Evolutionary conservation across 2,113 vertebrate species (phyloP), one percentile per base, ranked within the genome.

Genomic region (Varanus komodoensis): DNA sequence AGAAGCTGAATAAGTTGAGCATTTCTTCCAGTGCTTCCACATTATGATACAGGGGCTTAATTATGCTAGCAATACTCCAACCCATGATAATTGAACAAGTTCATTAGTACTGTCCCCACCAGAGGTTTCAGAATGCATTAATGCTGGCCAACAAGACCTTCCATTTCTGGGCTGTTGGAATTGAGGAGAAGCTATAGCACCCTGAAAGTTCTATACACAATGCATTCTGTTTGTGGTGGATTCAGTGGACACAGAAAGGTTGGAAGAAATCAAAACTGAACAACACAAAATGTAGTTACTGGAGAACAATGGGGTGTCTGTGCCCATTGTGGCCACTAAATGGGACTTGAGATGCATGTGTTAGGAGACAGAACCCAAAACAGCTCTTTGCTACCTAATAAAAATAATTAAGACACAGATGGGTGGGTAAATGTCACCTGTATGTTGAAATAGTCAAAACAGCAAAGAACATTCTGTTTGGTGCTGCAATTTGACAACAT

Each of bases 221-320:
- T 98, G 99, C 96, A 99, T 99, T 84, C 96, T 99, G n/a, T 99
- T 99, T 75, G 99, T 99, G 93, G 98, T 99, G 96, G 99, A 99
- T 97, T 99, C 99, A 0, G 98, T 99, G 90, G 99, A 99, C 12
- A 95, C 97, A 0, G 99, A 99, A 94, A 98, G 99, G 73, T 98
- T 99, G 99, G 99, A 99, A 95, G 99, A 99, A 95, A 99, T 99
- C 87, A 99, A 99, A 95, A 99, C 98, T 0, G 99, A 99, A 97
- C 98, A 99, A 92, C 98, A 99, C 92, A 99, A 99, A 93, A 99
- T 98, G 23, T 98, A 98, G 95, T 98, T 98, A 91, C 98, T 98
- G 0, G 99, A 99, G 92, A 99, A 99, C 95, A 98, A 99, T 89
- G 99, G 98, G 32, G 98, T 99, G 87, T 99, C 99, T 71, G 97